Conservation (phyloP, 2,797 vertebrate genomes). For the Pantherophis vulpinus region DNA sequence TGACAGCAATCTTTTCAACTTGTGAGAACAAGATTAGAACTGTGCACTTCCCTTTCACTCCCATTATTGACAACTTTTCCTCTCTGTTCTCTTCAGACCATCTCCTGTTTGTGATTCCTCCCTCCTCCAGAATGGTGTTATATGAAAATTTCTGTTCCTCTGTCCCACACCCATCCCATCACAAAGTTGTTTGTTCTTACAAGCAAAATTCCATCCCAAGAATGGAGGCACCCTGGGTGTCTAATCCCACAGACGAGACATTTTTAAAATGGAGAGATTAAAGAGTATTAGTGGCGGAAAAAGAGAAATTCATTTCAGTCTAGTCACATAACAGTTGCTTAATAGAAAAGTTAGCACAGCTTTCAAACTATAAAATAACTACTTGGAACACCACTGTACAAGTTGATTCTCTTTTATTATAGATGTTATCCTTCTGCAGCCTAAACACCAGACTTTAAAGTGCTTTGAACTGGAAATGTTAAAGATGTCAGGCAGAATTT, state of each 20-base stretch:
- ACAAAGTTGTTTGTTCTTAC: conserved; percentile 38
- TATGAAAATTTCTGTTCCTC: background rate
- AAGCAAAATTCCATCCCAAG: background rate
- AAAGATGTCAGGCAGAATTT: background rate
- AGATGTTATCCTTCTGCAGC: conserved; percentile 13
- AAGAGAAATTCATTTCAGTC: conserved; percentile 20
- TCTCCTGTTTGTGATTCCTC: conserved; percentile 20
- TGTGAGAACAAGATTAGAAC: conserved; percentile 62
- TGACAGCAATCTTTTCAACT: conserved; percentile 48
- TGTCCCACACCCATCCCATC: conserved; percentile 15
- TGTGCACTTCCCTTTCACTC: conserved; percentile 14
- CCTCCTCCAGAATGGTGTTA: background rate
- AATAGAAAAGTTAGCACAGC: conserved; percentile 19
- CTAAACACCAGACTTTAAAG: conserved; percentile 19
- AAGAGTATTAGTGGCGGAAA: conserved; percentile 24
- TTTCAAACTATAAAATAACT: conserved; percentile 26
- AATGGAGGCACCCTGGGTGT: background rate
- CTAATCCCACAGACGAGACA: conserved; percentile 3
- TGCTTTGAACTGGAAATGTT: background rate
- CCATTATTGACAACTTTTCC: conserved; percentile 26
- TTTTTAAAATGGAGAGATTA: conserved; percentile 38
- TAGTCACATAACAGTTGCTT: conserved; percentile 22
- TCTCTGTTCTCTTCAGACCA: conserved; percentile 33
- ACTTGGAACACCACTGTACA: conserved; percentile 2
- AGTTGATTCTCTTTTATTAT: background rate